These are phyloP conservation scores for Thripadectes ignobilis DNA, from an alignment of 2,797 vertebrate genomes.

Conservation along the genomic window DNA sequence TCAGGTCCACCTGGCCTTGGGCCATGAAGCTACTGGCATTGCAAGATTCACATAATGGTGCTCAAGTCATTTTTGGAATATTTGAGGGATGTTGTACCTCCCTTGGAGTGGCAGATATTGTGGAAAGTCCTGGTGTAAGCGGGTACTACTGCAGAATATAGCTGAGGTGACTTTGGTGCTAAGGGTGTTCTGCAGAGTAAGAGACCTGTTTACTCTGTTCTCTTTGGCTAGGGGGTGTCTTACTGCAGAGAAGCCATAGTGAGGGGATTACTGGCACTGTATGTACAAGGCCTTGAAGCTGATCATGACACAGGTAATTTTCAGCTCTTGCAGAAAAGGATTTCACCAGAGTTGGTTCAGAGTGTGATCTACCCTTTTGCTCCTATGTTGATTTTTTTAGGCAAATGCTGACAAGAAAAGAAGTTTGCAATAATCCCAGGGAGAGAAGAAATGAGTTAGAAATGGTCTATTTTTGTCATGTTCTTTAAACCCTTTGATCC, in stretches of 20 bases:
- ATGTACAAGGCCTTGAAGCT: neutral
- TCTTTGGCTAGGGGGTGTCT: neutral
- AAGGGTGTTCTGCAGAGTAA: neutral
- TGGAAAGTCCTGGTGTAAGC: neutral
- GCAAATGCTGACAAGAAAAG: neutral
- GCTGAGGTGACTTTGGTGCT: neutral
- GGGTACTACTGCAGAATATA: neutral
- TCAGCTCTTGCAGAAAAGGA: neutral
- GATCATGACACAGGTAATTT: neutral
- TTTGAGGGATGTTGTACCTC: neutral
- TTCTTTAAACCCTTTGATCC: conserved; percentile 41
- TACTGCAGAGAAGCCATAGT: neutral
- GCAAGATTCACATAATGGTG: neutral
- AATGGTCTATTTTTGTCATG: conserved; percentile 30
- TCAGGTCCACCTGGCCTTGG: neutral
- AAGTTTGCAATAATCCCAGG: neutral
- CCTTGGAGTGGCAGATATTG: neutral
- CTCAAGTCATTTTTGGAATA: too few species aligned
- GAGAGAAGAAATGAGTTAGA: neutral
- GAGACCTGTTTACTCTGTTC: neutral
- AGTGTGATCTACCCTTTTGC: neutral
- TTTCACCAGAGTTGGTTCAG: neutral
- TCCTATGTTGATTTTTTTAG: neutral
- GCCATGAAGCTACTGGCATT: neutral
- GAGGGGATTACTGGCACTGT: neutral